Evolutionary conservation across 2,888 invertebrate genomes (phyloP).

Genomic region (Achlya flavicornis): DNA sequence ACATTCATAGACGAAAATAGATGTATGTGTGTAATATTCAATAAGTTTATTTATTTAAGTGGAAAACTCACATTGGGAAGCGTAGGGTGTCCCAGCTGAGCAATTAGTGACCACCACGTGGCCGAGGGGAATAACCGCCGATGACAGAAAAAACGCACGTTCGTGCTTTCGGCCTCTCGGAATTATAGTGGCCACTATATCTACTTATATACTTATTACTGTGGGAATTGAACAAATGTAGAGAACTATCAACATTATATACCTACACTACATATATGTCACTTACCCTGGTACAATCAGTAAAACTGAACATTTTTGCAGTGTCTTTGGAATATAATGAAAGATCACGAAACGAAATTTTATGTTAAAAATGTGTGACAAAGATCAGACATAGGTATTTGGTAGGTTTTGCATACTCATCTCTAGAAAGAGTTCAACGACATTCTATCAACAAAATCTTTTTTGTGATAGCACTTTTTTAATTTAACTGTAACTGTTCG

Average conservation of each 20-base stretch:
- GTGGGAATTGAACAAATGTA: slow-evolving; percentile 6
- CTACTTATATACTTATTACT: slow-evolving; percentile 12
- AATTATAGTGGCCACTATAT: slow-evolving; percentile 31
- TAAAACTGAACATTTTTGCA: neutral
- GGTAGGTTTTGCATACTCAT: neutral
- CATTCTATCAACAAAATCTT: neutral
- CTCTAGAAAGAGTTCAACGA: neutral
- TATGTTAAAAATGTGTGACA: neutral
- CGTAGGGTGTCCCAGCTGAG: slow-evolving; percentile 77
- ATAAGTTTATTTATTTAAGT: slow-evolving; percentile 63
- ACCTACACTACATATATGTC: too few relatives aligned
- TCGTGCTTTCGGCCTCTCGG: slow-evolving; percentile 35
- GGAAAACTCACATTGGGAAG: slow-evolving; percentile 68
- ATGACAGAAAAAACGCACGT: slow-evolving; percentile 52
- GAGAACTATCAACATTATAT: neutral
- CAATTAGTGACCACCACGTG: slow-evolving; percentile 80
- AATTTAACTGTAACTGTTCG: neutral
- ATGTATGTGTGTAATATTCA: slow-evolving; percentile 3
- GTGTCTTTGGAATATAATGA: neutral
- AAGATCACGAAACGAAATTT: neutral
- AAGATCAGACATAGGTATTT: too few relatives aligned
- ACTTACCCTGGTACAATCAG: too few relatives aligned
- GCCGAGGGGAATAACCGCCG: slow-evolving; percentile 74
- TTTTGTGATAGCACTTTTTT: neutral
- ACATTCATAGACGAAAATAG: neutral